phyloP scores from a whole-genome alignment of 2,113 vertebrate genomes.

The Calypte anna region DNA sequence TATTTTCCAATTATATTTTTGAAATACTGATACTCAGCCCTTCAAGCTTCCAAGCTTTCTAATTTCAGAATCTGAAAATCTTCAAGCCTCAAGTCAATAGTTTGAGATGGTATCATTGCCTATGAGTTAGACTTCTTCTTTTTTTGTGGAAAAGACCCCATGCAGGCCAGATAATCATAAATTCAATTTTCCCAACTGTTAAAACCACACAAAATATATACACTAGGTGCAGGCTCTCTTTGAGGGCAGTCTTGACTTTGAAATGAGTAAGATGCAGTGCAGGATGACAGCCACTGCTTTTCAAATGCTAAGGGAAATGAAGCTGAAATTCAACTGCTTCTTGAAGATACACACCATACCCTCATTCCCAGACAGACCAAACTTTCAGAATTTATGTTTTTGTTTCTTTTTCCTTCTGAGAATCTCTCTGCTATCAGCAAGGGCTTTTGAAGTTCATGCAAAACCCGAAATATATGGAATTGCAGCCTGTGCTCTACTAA shows the following conservation, averaged over 20 bases:
- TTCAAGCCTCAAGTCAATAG: not conserved
- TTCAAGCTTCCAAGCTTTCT: not conserved
- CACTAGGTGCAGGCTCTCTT: not conserved
- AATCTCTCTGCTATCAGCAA: not conserved
- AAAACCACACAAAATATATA: not conserved
- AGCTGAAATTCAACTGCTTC: not conserved
- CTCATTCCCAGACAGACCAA: not conserved
- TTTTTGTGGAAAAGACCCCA: not conserved
- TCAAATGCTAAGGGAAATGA: not conserved
- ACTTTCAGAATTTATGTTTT: not conserved
- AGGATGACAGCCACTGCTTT: not conserved
- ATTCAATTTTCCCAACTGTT: not conserved
- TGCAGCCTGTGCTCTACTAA: not conserved
- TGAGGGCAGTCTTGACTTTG: not conserved
- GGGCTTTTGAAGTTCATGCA: not conserved
- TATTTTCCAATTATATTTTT: not conserved
- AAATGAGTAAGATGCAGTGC: not conserved
- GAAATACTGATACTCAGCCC: not conserved
- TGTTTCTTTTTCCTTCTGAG: not conserved
- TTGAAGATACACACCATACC: not conserved
- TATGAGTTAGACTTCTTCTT: not conserved
- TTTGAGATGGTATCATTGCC: not conserved
- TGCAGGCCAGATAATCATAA: not conserved
- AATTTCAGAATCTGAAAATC: not conserved
- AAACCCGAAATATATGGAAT: conserved; percentile 1